Evolutionary conservation across 2,113 vertebrate species (phyloP), one percentile per base, ranked within the genome.

Genomic region (Chaetorhynchus papuensis): DNA sequence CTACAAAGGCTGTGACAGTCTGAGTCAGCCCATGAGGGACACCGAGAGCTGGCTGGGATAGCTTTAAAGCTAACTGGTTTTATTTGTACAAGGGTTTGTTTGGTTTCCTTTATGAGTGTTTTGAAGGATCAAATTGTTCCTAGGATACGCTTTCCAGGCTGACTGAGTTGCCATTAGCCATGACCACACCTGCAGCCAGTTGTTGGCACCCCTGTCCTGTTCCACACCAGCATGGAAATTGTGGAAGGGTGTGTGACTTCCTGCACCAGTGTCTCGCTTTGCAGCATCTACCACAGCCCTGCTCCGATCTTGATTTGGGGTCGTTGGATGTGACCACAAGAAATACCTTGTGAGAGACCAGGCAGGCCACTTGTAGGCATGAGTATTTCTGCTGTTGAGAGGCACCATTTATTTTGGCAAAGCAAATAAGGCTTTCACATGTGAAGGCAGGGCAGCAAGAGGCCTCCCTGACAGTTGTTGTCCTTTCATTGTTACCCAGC

Each of bases 51-150:
- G 77, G 9, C 54, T 71, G 37, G 35, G 45, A 59, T 22, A 47
- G 37, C 37, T 79, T 71, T 72, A 69, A 81, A 87, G 23, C 30
- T 37, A 72, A 49, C 49, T 65, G 66, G 27, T 45, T 91, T 60
- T 92, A 83, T 95, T 76, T 88, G 50, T 33, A 47, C 31, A 77
- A 76, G 37, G 19, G 11, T 49, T 93, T 52, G 84, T 87, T 95
- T 93, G 84, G 8, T 76, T 91, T 94, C 57, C 65, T 74, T 82
- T 68, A 47, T 17, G 52, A 89, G 47, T 65, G 60, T 47, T 87
- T 57, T 77, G 89, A 92, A 93, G 37, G 28, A 91, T 45, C 10
- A 11, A 3, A 56, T 54, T 60, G n/a, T 71, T 94, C 45, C 75
- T 50, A 85, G 80, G 82, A 57, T 31, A 33, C 9, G 30, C 37